Percentiles rank a stretch among this genome's conserved stretches.
Conservation (phyloP, 1,140 invertebrate species). For the Penaeus chinensis region DNA sequence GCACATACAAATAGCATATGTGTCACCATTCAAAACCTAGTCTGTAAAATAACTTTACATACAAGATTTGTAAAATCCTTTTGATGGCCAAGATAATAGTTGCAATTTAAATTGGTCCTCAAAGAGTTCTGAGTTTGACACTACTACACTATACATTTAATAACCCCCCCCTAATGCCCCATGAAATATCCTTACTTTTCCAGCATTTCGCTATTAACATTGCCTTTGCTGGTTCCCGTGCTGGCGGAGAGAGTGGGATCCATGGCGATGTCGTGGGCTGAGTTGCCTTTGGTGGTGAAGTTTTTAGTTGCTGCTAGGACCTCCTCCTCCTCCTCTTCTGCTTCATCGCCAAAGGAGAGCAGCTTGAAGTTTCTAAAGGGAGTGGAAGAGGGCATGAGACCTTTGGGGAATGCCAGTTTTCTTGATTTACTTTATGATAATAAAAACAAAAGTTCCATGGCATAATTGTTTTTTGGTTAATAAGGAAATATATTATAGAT, state of each 20-base stretch:
- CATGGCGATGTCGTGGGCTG: constrained; percentile 90
- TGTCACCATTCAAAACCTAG: too few species aligned
- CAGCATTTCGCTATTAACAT: constrained; percentile 10
- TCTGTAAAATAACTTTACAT: too few species aligned
- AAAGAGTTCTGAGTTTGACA: too few species aligned
- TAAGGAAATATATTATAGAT: not conserved
- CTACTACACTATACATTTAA: too few species aligned
- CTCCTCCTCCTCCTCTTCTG: constrained; percentile 96
- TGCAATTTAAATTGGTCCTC: too few species aligned
- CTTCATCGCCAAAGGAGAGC: constrained; percentile 97
- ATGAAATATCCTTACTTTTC: constrained; percentile 23
- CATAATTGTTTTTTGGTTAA: too few species aligned
- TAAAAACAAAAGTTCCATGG: too few species aligned
- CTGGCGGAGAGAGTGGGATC: constrained; percentile 86
- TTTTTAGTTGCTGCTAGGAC: constrained; percentile 77
- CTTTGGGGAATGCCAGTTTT: not conserved
- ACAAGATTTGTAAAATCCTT: too few species aligned
- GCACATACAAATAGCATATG: too few species aligned
- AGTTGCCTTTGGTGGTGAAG: constrained; percentile 77
- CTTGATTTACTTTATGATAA: too few species aligned
- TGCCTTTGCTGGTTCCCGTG: constrained; percentile 30
- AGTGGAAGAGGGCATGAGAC: constrained; percentile 14
- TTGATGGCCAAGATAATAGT: too few species aligned
- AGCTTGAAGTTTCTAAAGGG: constrained; percentile 90
- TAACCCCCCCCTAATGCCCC: too few species aligned